Percentiles rank a stretch among this genome's conserved stretches.
Evolutionary conservation across 2,113 vertebrate species (phyloP).

Genomic region (Lagopus leucura): DNA sequence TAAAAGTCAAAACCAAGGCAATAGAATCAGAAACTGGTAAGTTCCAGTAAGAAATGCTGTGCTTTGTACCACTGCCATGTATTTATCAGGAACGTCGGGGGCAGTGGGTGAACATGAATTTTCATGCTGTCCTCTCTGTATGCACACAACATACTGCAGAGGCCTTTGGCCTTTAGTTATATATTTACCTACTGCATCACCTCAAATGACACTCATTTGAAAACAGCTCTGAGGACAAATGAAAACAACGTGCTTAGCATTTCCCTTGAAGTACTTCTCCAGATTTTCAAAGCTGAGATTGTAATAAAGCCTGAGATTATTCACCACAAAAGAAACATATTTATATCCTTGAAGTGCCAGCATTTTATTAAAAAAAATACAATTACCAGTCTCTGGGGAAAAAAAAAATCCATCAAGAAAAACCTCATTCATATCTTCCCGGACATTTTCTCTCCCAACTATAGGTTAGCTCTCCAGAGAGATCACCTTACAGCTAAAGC

Average conservation of each 20-base stretch:
- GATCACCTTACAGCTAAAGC: background rate
- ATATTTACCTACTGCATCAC: background rate
- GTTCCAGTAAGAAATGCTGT: background rate
- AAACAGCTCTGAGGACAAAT: background rate
- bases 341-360: background rate
- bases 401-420: background rate
- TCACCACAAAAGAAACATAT: background rate
- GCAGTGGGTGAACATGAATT: background rate
- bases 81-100: background rate
- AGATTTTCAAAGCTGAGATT: background rate
- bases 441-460: background rate
- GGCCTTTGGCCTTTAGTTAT: background rate
- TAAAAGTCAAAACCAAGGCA: background rate
- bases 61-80: background rate
- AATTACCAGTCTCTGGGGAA: background rate
- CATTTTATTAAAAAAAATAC: background rate
- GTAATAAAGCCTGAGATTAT: background rate
- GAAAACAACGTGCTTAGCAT: accelerated
- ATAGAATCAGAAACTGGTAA: background rate
- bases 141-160: background rate
- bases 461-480: background rate
- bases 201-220: background rate
- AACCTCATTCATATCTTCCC: background rate
- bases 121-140: background rate
- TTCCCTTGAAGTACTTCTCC: background rate